phyloP scores from a whole-genome alignment of 2,113 vertebrate genomes.

The mouse (Mus musculus) region GRCm39 chr1:51797501-51798000 shows the following conservation, averaged over 20 bases:
- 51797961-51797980: neutral
- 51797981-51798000: neutral
- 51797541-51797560: neutral
- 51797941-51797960: neutral
- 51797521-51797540: neutral
- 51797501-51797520: neutral
- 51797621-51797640: neutral
- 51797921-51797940: neutral
- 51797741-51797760: neutral
- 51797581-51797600: neutral
- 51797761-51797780: constrained; percentile 32
- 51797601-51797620: neutral
- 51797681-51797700: constrained; percentile 15
- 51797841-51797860: neutral
- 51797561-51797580: neutral
- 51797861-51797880: neutral
- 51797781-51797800: constrained; percentile 41
- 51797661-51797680: constrained; percentile 23
- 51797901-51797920: neutral
- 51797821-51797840: neutral
- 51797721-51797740: neutral
- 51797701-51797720: neutral
- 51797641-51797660: neutral
- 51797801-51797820: neutral
- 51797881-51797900: neutral